Base-by-base conservation (phyloP, 2,797 vertebrate genomes). In the Lacerta viridis region DNA sequence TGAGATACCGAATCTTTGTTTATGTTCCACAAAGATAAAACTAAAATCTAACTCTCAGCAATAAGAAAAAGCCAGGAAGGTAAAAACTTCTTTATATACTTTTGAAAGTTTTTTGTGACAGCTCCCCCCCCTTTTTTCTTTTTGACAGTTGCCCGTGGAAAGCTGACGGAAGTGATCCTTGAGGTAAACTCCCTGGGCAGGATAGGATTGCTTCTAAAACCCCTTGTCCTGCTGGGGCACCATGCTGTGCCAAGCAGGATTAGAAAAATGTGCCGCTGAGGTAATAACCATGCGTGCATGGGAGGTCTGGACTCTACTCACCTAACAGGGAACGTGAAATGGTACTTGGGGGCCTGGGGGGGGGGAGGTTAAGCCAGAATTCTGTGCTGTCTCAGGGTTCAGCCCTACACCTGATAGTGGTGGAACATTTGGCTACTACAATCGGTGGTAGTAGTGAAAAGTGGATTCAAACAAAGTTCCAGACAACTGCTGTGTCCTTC, bases 1-100 rank as follows among this genome's bases (percentile, higher is more conserved):
- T 93, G 93, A 94, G 93, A 94, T 92, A 93, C 89, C 90, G 94
- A 95, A 97, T 95, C 95, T 96, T 90, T 96, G 95, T 96, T 97
- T 97, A 89, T 95, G 88, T 96, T 96, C 90, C 84, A 85, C 88
- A 93, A 85, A 92, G 94, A 95, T 95, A 96, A 95, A 94, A 88
- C 69, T 68, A 59, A 43, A 87, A 75, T 13, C 61, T 72, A 88
- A 33, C 80, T 75, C 72, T 87, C 81, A 89, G 91, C 81, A 89
- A 88, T 87, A 94, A 94, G 78, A 91, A 93, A 95, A 95, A 96
- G 88, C 50, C 87, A 96, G 96, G 93, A 96, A 96, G 91, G 89
- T 93, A 92, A 95, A 95, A 91, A 95, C 93, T 85, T 84, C 66
- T 72, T 27, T 64, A 74, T 50, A 5, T n/a, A 23, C 69, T 87